Evolutionary conservation across 1,140 invertebrate genomes (phyloP).

Genomic region (Zaprionus lachaisei): DNA sequence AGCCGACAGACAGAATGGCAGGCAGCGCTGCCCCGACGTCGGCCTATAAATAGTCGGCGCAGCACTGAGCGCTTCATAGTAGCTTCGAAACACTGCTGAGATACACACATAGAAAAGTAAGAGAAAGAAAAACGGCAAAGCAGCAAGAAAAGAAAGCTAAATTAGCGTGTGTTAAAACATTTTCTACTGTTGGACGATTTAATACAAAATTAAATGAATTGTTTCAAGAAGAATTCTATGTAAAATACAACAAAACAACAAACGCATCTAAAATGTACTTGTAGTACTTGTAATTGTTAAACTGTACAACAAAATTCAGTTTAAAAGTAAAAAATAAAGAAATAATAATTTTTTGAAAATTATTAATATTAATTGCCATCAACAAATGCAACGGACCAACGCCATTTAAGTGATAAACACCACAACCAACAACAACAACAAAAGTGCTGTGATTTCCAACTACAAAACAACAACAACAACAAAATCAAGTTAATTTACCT

Average conservation of each 20-base stretch:
- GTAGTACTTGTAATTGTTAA: constrained; percentile 46
- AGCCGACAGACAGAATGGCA: too few species aligned
- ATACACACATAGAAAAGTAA: constrained; percentile 56
- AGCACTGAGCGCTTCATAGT: constrained; percentile 65
- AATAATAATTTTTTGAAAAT: constrained; percentile 60
- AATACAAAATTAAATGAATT: constrained; percentile 35
- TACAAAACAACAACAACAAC: constrained; percentile 74
- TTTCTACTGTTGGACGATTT: constrained; percentile 64
- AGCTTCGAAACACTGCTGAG: constrained; percentile 83
- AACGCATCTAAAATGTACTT: constrained; percentile 48
- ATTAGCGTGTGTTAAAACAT: constrained; percentile 66
- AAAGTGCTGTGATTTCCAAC: constrained; percentile 83
- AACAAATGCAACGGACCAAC: constrained; percentile 84
- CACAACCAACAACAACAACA: constrained; percentile 68
- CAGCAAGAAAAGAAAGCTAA: constrained; percentile 52
- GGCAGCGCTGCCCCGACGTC: background rate
- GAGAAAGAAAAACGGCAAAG: constrained; percentile 38
- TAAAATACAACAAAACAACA: constrained; percentile 24
- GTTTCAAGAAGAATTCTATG: constrained; percentile 83
- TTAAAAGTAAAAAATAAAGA: background rate
- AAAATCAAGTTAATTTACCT: constrained; percentile 60
- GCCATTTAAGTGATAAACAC: constrained; percentile 82
- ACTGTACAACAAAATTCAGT: constrained; percentile 27
- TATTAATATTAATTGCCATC: constrained; percentile 74
- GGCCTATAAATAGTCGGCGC: constrained; percentile 67